A percentile compares a stretch with the other conserved stretches of the same genome.
Conservation (phyloP, 23 tunicate genomes). For the Halocynthia aurantium region DNA sequence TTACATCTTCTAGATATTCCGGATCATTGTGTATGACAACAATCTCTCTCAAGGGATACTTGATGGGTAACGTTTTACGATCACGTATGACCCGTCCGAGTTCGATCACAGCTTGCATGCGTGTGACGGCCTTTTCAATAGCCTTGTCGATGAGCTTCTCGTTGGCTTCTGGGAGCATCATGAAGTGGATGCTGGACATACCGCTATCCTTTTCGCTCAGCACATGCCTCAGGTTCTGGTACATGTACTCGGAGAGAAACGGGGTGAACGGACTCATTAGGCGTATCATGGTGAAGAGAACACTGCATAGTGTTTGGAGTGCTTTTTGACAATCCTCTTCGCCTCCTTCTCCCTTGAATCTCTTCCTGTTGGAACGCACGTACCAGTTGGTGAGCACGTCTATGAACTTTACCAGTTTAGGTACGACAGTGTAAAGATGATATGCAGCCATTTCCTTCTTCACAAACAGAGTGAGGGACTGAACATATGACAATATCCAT, state of each 20-base stretch:
- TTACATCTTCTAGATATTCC: constrained; percentile 65
- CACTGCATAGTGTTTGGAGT: constrained; percentile 80
- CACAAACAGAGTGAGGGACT: constrained; percentile 65
- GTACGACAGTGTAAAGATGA: constrained; percentile 86
- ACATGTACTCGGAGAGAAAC: constrained; percentile 92
- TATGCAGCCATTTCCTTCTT: constrained; percentile 92
- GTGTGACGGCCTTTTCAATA: constrained; percentile 73
- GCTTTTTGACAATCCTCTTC: constrained; percentile 88
- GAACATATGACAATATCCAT: constrained; percentile 92
- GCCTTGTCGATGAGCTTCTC: constrained; percentile 63
- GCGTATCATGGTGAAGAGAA: constrained; percentile 60
- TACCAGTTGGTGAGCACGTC: constrained; percentile 99
- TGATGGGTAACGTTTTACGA: constrained; percentile 81
- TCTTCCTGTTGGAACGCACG: constrained; percentile 83
- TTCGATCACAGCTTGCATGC: constrained; percentile 95
- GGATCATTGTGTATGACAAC: constrained; percentile 94
- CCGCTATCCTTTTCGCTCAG: constrained; percentile 41
- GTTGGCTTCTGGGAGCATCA: constrained; percentile 80
- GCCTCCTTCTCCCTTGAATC: constrained; percentile 93
- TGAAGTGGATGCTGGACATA: constrained; percentile 55
- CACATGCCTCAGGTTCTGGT: constrained; percentile 74
- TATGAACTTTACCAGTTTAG: constrained; percentile 81
- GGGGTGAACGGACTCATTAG: constrained; percentile 95
- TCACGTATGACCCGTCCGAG: constrained; percentile 92
- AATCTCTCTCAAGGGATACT: constrained; percentile 95